phyloP scores from a whole-genome alignment of 2,888 invertebrate genomes.

The Phytoseiulus persimilis region DNA sequence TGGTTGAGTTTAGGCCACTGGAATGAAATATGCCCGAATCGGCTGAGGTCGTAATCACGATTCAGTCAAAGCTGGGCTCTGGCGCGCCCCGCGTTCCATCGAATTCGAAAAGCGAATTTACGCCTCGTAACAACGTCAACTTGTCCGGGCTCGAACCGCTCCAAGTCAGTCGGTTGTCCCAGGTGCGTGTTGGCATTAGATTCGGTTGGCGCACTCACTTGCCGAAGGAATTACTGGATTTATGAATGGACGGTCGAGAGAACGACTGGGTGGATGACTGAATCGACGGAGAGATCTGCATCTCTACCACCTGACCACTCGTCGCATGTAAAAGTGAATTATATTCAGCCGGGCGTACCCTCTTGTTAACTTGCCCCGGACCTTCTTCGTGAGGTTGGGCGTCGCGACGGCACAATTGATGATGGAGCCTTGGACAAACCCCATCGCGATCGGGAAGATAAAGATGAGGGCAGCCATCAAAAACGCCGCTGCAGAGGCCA shows the following conservation, averaged over 20 bases:
- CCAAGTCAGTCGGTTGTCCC: not conserved
- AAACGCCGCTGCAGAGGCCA: not conserved
- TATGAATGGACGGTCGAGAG: not conserved
- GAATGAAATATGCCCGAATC: not conserved
- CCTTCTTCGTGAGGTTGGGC: not conserved
- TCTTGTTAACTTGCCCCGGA: not conserved
- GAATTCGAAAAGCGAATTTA: not conserved
- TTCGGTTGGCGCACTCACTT: not conserved
- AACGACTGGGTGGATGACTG: not conserved
- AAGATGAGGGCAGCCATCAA: not conserved
- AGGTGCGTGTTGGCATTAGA: not conserved
- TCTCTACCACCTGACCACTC: not conserved
- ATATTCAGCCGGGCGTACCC: not conserved
- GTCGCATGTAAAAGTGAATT: not conserved
- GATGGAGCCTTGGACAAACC: not conserved
- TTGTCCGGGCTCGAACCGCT: not conserved
- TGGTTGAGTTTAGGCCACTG: not conserved
- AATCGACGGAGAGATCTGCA: not conserved
- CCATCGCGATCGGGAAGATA: not conserved
- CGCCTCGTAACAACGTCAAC: not conserved
- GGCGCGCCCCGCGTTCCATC: not conserved
- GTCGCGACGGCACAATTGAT: not conserved
- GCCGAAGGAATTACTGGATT: not conserved
- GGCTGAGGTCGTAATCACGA: not conserved
- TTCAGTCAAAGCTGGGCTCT: not conserved